Conservation (phyloP, 2,113 vertebrate genomes). For the Hippocampus barbouri region DNA sequence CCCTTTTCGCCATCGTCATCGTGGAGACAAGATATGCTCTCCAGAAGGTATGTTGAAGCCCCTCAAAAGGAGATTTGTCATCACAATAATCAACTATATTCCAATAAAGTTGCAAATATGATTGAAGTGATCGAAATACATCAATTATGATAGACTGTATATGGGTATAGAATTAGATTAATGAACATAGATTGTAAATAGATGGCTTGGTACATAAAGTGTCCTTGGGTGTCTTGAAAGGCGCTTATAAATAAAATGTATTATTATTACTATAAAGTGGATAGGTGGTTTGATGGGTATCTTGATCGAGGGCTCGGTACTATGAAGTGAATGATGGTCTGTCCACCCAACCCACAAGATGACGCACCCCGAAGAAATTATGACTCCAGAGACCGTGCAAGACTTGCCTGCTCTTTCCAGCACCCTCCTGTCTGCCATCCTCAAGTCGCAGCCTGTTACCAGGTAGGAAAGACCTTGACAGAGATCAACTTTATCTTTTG, state of each 20-base stretch:
- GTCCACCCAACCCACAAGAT: slow-evolving; percentile 44
- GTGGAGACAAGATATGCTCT: slow-evolving; percentile 79
- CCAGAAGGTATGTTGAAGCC: slow-evolving; percentile 74
- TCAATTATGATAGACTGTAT: too few relatives aligned
- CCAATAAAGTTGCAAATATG: too few relatives aligned
- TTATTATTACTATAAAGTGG: too few relatives aligned
- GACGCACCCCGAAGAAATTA: slow-evolving; percentile 67
- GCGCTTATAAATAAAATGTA: too few relatives aligned
- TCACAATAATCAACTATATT: too few relatives aligned
- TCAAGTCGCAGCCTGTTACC: slow-evolving; percentile 73
- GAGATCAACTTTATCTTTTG: background rate
- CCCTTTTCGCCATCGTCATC: slow-evolving; percentile 78
- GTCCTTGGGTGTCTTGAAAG: too few relatives aligned
- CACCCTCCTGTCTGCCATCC: slow-evolving; percentile 73
- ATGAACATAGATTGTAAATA: too few relatives aligned
- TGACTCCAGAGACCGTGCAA: slow-evolving; percentile 66
- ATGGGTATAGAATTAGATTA: too few relatives aligned
- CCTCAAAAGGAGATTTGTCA: background rate
- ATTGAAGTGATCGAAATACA: too few relatives aligned
- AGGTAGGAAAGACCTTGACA: slow-evolving; percentile 70
- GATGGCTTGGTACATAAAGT: background rate
- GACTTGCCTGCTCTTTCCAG: slow-evolving; percentile 85
- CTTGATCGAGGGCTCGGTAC: background rate
- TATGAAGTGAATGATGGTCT: background rate
- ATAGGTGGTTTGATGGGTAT: background rate